These are phyloP conservation scores for Styela plicata DNA, from an alignment of 23 tunicate species.

Conservation along the genomic window DNA sequence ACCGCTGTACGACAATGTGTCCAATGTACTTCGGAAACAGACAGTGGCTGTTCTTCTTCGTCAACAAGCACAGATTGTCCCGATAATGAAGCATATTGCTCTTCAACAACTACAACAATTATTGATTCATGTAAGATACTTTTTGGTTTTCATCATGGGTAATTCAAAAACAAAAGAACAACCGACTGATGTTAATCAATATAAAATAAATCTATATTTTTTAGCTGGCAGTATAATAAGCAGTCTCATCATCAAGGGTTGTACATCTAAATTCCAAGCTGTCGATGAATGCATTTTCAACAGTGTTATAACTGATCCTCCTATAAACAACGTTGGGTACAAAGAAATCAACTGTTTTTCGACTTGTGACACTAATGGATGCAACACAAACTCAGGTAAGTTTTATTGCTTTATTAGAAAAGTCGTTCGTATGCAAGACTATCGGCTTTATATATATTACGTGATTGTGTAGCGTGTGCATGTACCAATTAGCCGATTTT, in stretches of 20 bases:
- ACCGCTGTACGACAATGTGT: conserved; percentile 20
- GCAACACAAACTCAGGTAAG: not conserved
- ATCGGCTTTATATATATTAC: no score
- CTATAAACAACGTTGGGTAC: not conserved
- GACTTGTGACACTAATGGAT: not conserved
- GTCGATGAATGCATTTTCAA: not conserved
- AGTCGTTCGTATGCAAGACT: no score
- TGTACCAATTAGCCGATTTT: no score
- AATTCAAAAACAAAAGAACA: no score
- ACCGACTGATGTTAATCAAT: no score
- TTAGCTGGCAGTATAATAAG: not conserved
- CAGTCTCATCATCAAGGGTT: not conserved
- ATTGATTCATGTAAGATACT: not conserved
- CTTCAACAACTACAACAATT: not conserved
- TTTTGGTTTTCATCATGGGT: no score
- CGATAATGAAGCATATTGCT: not conserved
- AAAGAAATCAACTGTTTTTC: not conserved
- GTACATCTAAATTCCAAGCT: not conserved
- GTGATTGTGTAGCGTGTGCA: no score
- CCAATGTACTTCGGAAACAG: conserved; percentile 21
- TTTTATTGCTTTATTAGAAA: no score
- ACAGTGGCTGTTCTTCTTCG: conserved; percentile 2
- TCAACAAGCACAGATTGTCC: conserved; percentile 27
- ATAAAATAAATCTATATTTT: no score
- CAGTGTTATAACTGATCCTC: not conserved